phyloP scores from a whole-genome alignment of 2,888 invertebrate species.

The Cephus sareptanus region DNA sequence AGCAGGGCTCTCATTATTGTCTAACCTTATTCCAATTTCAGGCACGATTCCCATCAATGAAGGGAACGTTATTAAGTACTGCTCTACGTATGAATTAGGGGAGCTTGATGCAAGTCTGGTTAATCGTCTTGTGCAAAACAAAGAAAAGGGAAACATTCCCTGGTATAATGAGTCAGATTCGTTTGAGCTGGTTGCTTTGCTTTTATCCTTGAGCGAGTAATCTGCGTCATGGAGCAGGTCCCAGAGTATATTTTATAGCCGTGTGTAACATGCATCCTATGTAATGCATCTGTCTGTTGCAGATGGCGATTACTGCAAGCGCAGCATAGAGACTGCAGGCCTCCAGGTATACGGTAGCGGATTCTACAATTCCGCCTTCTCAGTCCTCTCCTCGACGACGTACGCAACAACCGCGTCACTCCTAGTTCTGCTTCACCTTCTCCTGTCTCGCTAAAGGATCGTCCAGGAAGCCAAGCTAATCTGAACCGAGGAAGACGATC shows the following conservation, averaged over 20 bases:
- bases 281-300: constrained; percentile 35
- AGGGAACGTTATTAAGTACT: not conserved
- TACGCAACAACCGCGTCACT: constrained; percentile 25
- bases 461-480: not conserved
- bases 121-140: not conserved
- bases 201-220: not conserved
- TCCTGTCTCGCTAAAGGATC: constrained; percentile 5
- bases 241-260: not conserved
- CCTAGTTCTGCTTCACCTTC: constrained; percentile 18
- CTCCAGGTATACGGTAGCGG: constrained; percentile 84
- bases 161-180: not conserved
- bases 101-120: not conserved
- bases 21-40: not conserved
- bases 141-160: not conserved
- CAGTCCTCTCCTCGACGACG: constrained; percentile 19
- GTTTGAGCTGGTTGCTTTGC: not conserved
- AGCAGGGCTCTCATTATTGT: not conserved
- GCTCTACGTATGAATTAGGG: not conserved
- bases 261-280: not conserved
- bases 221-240: not conserved
- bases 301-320: constrained; percentile 88
- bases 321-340: constrained; percentile 88
- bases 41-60: not conserved
- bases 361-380: constrained; percentile 75
- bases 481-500: not conserved